Conservation (phyloP, 1,140 invertebrate species). For the Zophobas atratus region DNA sequence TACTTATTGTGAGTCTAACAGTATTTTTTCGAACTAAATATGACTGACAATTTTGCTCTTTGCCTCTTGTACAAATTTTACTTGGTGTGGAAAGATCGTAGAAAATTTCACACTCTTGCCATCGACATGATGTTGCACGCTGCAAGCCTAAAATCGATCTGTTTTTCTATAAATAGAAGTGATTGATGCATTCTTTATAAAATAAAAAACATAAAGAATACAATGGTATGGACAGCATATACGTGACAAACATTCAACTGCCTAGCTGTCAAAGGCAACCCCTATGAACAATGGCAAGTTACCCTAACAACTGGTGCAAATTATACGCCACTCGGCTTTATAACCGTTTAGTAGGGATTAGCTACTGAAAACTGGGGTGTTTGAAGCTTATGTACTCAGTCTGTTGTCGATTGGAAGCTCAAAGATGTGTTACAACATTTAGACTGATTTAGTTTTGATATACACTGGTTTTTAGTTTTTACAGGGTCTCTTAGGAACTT, state of each 20-base stretch:
- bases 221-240: constrained; percentile 35
- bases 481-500: too few relatives aligned
- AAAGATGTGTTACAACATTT: too few relatives aligned
- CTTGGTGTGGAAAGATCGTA: too few relatives aligned
- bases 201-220: constrained; percentile 40
- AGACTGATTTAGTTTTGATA: too few relatives aligned
- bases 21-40: too few relatives aligned
- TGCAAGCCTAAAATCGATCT: neutral
- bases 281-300: constrained; percentile 55
- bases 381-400: neutral
- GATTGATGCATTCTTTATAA: constrained; percentile 22
- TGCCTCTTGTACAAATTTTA: too few relatives aligned
- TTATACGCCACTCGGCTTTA: constrained; percentile 56
- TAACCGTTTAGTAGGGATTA: constrained; percentile 55
- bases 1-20: too few relatives aligned
- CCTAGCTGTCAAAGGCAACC: constrained; percentile 51
- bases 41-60: too few relatives aligned
- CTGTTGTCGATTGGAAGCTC: neutral
- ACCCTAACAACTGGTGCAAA: constrained; percentile 57
- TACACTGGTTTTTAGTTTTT: too few relatives aligned
- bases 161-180: neutral
- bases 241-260: constrained; percentile 54
- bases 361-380: constrained; percentile 37
- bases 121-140: too few relatives aligned
- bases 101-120: too few relatives aligned